Evolutionary conservation across 2,888 invertebrate species (phyloP).

Genomic region (Nymphalis polychloros): DNA sequence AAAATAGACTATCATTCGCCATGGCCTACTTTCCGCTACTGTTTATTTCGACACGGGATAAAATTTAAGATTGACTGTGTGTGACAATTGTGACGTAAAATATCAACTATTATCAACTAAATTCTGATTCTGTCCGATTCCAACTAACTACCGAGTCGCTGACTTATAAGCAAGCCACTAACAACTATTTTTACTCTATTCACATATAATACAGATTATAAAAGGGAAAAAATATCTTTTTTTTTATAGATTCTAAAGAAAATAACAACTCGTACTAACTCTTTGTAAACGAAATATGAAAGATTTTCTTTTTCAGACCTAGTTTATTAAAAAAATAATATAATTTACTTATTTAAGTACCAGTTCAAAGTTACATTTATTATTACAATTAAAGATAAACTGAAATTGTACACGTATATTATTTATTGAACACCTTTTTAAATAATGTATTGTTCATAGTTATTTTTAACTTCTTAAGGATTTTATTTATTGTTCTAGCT

Average conservation of each 20-base stretch:
- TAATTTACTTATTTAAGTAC: no score
- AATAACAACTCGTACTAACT: no score
- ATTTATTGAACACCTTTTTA: no score
- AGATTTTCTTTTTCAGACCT: no score
- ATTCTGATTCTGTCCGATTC: constrained; percentile 5
- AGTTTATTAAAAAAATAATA: no score
- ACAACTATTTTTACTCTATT: not conserved
- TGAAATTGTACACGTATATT: no score
- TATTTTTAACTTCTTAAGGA: no score
- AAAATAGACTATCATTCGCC: constrained; percentile 53
- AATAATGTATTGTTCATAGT: no score
- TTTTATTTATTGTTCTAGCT: no score
- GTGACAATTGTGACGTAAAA: constrained; percentile 24
- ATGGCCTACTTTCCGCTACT: constrained; percentile 63
- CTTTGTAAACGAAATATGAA: no score
- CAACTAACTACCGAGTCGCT: constrained; percentile 16
- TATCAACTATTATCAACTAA: constrained; percentile 11
- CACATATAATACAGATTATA: not conserved
- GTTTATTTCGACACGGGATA: constrained; percentile 58
- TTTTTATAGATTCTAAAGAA: not conserved
- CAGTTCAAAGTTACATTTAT: no score
- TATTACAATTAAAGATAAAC: no score
- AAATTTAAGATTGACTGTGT: constrained; percentile 43
- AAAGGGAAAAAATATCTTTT: not conserved
- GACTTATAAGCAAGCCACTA: not conserved